phyloP scores from a whole-genome alignment of 1,140 invertebrate species.

The Meteorus sp. region DNA sequence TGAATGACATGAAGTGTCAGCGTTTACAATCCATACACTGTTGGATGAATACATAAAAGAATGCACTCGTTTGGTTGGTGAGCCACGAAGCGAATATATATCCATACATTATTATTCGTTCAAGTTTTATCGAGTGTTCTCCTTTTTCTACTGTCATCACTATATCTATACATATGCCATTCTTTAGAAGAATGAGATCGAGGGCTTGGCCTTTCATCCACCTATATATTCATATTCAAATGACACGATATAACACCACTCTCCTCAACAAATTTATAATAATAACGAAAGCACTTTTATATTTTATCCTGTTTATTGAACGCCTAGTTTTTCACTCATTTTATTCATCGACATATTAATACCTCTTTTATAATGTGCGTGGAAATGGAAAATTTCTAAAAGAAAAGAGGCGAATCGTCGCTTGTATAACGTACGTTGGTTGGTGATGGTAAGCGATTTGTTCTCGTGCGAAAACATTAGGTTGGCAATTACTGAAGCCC shows the following conservation, averaged over 20 bases:
- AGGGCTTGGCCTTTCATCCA: not conserved
- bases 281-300: no score
- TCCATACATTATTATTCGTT: no score
- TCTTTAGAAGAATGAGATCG: not conserved
- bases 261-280: not conserved
- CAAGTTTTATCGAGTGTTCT: no score
- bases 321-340: not conserved
- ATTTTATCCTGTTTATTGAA: not conserved
- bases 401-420: not conserved
- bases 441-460: not conserved
- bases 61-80: slow-evolving; percentile 5
- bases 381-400: not conserved
- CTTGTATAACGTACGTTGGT: not conserved
- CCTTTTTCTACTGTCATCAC: no score
- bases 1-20: no score
- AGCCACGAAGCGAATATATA: not conserved
- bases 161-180: not conserved
- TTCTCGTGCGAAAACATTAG: slow-evolving; percentile 3
- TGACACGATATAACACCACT: no score
- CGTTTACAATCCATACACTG: no score
- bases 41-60: slow-evolving; percentile 10
- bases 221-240: not conserved
- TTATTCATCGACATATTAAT: not conserved
- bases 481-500: not conserved
- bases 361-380: not conserved